A percentile compares a stretch with the other conserved stretches of the same genome.
Conservation (phyloP, 2,888 invertebrate genomes). For the Catocala nupta region DNA sequence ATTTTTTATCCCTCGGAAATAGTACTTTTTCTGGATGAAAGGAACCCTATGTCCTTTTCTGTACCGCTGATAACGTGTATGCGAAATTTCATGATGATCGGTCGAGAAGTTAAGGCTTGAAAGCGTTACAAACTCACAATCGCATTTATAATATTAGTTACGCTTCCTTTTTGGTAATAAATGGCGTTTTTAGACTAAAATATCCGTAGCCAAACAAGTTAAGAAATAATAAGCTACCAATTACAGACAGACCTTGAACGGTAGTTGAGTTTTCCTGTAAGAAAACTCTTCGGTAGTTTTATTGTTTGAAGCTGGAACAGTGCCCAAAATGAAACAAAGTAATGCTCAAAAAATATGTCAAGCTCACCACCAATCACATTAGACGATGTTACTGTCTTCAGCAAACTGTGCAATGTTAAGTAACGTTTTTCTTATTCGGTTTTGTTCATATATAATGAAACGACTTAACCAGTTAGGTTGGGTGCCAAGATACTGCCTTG, state of each 20-base stretch:
- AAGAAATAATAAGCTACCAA: slow-evolving; percentile 9
- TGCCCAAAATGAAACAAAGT: slow-evolving; percentile 14
- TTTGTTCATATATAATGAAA: no score
- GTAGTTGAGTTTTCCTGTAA: slow-evolving; percentile 21
- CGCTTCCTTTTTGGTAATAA: no score
- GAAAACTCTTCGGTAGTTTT: slow-evolving; percentile 16
- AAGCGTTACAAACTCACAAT: no score
- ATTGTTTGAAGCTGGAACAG: slow-evolving; percentile 19
- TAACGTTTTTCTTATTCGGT: not conserved
- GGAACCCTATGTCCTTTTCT: no score
- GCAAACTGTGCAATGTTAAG: slow-evolving; percentile 7
- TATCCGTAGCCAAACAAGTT: not conserved
- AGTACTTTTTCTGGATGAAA: no score
- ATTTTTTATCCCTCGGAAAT: no score
- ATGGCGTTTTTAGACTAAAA: not conserved
- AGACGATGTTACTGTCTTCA: slow-evolving; percentile 15
- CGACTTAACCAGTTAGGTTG: no score
- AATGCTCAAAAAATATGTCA: slow-evolving; percentile 20
- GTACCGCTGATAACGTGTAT: no score
- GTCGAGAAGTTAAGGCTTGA: no score
- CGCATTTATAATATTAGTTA: no score
- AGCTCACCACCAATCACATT: slow-evolving; percentile 16
- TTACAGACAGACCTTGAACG: slow-evolving; percentile 12
- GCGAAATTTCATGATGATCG: no score
- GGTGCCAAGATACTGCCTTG: no score